Evolutionary conservation across 2,113 vertebrate genomes (phyloP).

Genomic region (Hippocampus barbouri): DNA sequence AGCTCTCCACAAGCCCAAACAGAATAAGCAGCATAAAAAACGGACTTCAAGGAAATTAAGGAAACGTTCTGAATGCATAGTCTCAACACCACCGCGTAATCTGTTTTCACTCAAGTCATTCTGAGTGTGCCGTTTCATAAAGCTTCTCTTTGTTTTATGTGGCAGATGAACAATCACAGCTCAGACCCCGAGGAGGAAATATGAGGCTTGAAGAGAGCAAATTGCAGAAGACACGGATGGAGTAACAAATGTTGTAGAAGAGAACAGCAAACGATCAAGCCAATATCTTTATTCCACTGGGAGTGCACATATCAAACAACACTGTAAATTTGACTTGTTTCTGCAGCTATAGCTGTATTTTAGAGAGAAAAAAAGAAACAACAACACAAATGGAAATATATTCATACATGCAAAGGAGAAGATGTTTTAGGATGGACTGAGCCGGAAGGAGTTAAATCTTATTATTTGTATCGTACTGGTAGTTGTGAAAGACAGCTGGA

Average conservation of each 20-base stretch:
- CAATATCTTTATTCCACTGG: conserved; percentile 31
- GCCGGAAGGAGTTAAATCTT: background rate
- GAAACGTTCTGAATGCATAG: background rate
- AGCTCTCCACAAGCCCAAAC: background rate
- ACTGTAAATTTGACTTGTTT: conserved; percentile 15
- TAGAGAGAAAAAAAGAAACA: conserved; percentile 3
- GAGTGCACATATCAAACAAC: conserved; percentile 42
- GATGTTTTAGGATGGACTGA: background rate
- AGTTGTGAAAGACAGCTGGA: conserved; percentile 19
- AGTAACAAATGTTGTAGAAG: conserved; percentile 68
- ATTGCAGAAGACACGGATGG: conserved; percentile 35
- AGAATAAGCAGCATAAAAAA: background rate
- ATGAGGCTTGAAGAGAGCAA: conserved; percentile 55
- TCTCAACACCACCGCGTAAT: conserved; percentile 11
- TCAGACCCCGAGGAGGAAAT: conserved; percentile 74
- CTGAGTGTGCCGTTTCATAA: conserved; percentile 27
- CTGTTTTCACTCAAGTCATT: conserved; percentile 28
- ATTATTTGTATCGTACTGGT: conserved; percentile 17
- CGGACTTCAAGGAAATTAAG: background rate
- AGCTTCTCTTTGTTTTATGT: conserved; percentile 38
- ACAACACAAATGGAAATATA: background rate
- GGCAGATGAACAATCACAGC: conserved; percentile 73
- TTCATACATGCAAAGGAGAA: conserved; percentile 4
- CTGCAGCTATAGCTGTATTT: conserved; percentile 26
- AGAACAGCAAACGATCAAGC: conserved; percentile 45